Evolutionary conservation across 2,113 vertebrate species (phyloP), one percentile per base, ranked within the genome.

Genomic region (Pogonocichla stellata): DNA sequence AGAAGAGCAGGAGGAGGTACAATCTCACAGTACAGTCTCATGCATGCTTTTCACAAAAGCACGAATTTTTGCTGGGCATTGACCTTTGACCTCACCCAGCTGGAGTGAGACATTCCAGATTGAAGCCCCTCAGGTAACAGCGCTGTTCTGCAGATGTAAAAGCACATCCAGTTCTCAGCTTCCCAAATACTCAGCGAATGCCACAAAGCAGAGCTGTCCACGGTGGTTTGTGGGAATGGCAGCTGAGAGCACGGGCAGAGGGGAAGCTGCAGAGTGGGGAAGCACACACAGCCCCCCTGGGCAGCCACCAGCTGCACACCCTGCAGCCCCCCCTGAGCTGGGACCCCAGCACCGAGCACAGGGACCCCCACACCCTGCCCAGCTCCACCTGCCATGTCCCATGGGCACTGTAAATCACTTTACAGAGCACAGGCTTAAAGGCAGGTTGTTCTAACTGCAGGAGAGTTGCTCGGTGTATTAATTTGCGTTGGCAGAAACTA

Each of bases 11-110:
- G 38, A 78, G 2, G 13, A 75, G 61, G 20, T n/a, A n/a, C 1
- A 1, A 15, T 65, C 61, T 61, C 2, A 0, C 42, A 43, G 42
- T n/a, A n/a, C 1, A 1, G 13, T 65, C 61, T 61, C 2, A 0
- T 1, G 0, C 12, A 8, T 15, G 14, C 36, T 54, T 51, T 89
- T 53, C 48, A 5, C 25, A 45, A 75, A n/a, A 80, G 25, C 36
- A 65, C 13, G 33, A 42, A 53, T 72, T 88, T 64, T 31, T 81
- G 42, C 28, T 42, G 65, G 50, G 42, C 2, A 22, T 29, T 9
- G 12, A 58, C 22, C 13, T 36, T 10, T n/a, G n/a, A n/a, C n/a
- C n/a, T n/a, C n/a, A n/a, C 14, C 45, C 18, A 38, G 10, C 24
- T 75, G 45, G 53, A 38, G 9, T 26, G 38, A 88, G 28, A 54